Evolutionary conservation across 2,797 vertebrate species (phyloP).

Genomic region (Oophaga sylvatica): DNA sequence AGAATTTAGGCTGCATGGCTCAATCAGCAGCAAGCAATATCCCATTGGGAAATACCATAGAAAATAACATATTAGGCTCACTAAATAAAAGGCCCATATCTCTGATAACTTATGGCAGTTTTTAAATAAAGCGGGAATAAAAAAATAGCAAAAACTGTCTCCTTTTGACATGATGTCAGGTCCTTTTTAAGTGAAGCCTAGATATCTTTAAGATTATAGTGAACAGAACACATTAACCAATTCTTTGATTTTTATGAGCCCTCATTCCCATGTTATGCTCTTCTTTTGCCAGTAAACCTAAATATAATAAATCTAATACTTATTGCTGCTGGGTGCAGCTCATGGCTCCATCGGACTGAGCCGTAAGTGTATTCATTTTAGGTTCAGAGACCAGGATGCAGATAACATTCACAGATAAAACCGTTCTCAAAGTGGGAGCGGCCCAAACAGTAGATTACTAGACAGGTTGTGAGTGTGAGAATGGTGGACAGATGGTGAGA

Average conservation of each 20-base stretch:
- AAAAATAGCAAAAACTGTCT: too few relatives aligned
- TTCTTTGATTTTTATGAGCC: neutral
- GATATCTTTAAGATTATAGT: too few relatives aligned
- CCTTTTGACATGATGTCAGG: too few relatives aligned
- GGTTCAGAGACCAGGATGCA: slow-evolving; percentile 52
- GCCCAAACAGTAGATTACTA: slow-evolving; percentile 28
- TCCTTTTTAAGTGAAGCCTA: too few relatives aligned
- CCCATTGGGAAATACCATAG: too few relatives aligned
- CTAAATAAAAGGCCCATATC: too few relatives aligned
- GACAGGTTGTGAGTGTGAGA: neutral
- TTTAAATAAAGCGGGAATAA: too few relatives aligned
- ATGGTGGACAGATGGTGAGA: neutral
- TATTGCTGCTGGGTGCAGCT: neutral
- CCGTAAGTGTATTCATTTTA: neutral
- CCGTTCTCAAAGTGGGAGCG: slow-evolving; percentile 20
- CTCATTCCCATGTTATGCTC: neutral
- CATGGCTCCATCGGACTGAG: neutral
- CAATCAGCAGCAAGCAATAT: too few relatives aligned
- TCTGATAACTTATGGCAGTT: too few relatives aligned
- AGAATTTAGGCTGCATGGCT: too few relatives aligned
- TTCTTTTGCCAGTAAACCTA: neutral
- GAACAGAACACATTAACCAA: too few relatives aligned
- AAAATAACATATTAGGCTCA: too few relatives aligned
- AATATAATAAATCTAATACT: neutral
- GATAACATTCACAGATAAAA: slow-evolving; percentile 50